Conservation (phyloP, 2,113 vertebrate genomes). For the Naja naja region DNA sequence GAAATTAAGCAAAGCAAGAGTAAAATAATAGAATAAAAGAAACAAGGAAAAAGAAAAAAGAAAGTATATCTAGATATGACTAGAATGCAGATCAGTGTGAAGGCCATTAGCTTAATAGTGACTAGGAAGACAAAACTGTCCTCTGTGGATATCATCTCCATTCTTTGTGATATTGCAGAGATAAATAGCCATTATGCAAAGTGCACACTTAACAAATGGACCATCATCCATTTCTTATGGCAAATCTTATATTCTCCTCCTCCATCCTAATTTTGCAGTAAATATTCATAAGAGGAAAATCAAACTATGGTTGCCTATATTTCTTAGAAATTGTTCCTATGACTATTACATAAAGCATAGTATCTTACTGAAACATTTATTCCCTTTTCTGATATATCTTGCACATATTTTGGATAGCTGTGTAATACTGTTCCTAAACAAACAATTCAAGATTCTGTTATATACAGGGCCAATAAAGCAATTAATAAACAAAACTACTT, state of each 20-base stretch:
- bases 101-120: background rate
- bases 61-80: background rate
- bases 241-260: background rate
- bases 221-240: background rate
- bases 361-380: background rate
- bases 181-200: background rate
- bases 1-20: background rate
- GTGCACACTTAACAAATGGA: background rate
- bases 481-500: slow-evolving; percentile 3
- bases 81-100: background rate
- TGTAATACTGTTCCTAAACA: background rate
- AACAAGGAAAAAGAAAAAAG: background rate
- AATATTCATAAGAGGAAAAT: background rate
- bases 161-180: background rate
- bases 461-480: background rate
- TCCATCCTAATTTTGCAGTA: background rate
- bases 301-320: background rate
- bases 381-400: background rate
- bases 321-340: background rate
- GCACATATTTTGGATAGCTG: background rate
- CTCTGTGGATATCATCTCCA: background rate
- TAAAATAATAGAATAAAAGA: background rate
- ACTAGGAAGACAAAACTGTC: background rate
- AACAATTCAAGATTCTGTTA: background rate
- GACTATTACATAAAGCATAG: background rate